Percentiles rank a stretch among this genome's conserved stretches.
phyloP scores from a whole-genome alignment of 1,140 invertebrate genomes.

The Caligus rogercresseyi region DNA sequence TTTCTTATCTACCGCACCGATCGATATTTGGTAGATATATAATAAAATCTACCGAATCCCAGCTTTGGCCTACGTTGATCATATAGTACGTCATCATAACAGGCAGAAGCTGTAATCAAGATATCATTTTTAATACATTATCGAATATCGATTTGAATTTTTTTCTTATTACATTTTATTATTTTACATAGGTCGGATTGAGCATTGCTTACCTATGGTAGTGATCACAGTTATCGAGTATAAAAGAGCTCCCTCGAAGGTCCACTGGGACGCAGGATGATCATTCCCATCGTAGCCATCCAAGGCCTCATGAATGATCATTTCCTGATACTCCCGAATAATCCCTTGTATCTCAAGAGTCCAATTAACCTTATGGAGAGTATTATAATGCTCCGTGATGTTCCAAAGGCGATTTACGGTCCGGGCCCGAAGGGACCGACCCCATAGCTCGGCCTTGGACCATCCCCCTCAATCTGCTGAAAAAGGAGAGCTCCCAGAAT shows the following conservation, averaged over 20 bases:
- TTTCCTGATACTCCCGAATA: slow-evolving; percentile 26
- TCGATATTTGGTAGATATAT: no score
- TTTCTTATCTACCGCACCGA: no score
- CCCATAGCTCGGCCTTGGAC: slow-evolving; percentile 21
- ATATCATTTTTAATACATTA: no score
- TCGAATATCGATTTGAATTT: no score
- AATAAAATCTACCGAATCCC: no score
- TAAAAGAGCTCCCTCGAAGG: slow-evolving; percentile 31
- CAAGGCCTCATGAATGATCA: slow-evolving; percentile 24
- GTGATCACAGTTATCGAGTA: slow-evolving; percentile 34
- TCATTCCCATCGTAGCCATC: slow-evolving; percentile 25
- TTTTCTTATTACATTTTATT: no score
- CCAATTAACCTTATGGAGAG: slow-evolving; percentile 28
- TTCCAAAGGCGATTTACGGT: slow-evolving; percentile 27
- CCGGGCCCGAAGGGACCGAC: slow-evolving; percentile 20
- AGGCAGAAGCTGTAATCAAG: no score
- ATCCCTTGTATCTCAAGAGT: slow-evolving; percentile 24
- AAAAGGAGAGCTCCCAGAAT: slow-evolving; percentile 24
- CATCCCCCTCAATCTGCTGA: slow-evolving; percentile 23
- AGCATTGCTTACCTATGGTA: slow-evolving; percentile 30
- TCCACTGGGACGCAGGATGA: slow-evolving; percentile 28
- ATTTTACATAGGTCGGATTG: no score
- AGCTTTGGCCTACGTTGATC: no score
- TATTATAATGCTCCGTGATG: slow-evolving; percentile 25
- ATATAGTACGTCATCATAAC: no score